Evolutionary conservation across 2,797 vertebrate species (phyloP).

Genomic region (Distichodus sexfasciatus): DNA sequence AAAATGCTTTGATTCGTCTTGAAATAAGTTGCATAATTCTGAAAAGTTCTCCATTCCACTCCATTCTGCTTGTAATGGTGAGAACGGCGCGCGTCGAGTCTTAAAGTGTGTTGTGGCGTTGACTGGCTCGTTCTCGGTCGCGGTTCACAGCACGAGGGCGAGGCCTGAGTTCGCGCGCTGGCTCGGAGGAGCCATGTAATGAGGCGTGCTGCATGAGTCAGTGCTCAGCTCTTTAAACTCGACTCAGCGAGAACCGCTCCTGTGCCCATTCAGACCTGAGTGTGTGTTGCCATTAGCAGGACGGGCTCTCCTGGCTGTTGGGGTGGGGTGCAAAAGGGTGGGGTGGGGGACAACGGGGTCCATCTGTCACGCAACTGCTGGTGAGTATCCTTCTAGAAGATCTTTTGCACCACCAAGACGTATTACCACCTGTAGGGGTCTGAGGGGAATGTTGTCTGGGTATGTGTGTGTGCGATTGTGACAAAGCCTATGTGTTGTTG

Average conservation of each 20-base stretch:
- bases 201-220: conserved; percentile 33
- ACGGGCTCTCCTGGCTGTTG: too few relatives aligned
- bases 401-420: not conserved
- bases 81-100: too few relatives aligned
- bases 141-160: not conserved
- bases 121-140: not conserved
- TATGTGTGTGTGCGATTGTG: not conserved
- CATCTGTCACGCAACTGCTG: too few relatives aligned
- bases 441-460: not conserved
- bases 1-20: too few relatives aligned
- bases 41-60: too few relatives aligned
- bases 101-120: too few relatives aligned
- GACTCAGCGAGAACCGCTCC: conserved; percentile 26
- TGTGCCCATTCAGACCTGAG: conserved; percentile 15
- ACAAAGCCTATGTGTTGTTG: not conserved
- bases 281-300: too few relatives aligned
- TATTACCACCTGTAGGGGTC: not conserved
- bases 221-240: conserved; percentile 12
- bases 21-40: too few relatives aligned
- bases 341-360: too few relatives aligned
- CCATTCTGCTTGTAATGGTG: too few relatives aligned
- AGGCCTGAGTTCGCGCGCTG: too few relatives aligned
- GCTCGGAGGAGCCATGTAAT: conserved; percentile 6
- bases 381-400: not conserved
- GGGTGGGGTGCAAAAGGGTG: too few relatives aligned